Percentiles rank a stretch among this genome's conserved stretches.
These are phyloP conservation scores for Neoascia interrupta DNA, from an alignment of 2,888 invertebrate genomes.

Conservation along the genomic window DNA sequence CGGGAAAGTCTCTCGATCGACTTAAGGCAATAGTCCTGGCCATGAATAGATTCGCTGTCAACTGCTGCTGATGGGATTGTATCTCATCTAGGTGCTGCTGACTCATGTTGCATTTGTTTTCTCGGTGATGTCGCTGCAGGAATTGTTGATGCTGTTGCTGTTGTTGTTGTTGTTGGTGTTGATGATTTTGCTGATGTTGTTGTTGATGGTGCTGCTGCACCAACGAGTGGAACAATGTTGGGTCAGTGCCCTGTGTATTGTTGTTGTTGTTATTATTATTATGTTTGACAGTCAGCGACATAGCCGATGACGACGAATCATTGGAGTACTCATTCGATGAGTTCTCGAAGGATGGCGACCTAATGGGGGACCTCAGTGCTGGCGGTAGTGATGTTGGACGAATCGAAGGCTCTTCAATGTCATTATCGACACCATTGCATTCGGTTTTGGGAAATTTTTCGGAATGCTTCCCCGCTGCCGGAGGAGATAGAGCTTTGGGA, in stretches of 20 bases:
- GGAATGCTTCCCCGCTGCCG: conserved; percentile 33
- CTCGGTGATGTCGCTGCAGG: conserved; percentile 74
- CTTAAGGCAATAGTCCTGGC: conserved; percentile 77
- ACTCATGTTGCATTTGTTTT: conserved; percentile 64
- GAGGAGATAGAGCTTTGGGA: conserved; percentile 31
- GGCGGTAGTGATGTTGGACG: conserved; percentile 58
- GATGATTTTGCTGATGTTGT: conserved; percentile 71
- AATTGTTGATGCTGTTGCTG: conserved; percentile 76
- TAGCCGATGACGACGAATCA: conserved; percentile 77
- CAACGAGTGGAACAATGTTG: conserved; percentile 66
- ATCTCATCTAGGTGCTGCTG: conserved; percentile 77
- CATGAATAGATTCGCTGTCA: conserved; percentile 79
- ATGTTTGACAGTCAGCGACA: conserved; percentile 77
- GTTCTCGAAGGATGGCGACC: conserved; percentile 50
- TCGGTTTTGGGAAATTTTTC: conserved; percentile 50
- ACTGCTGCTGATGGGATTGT: conserved; percentile 78
- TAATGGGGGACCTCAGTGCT: conserved; percentile 38
- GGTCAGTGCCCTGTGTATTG: conserved; percentile 64
- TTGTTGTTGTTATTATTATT: conserved; percentile 61
- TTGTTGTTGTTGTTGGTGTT: conserved; percentile 75
- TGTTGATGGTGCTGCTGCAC: conserved; percentile 73
- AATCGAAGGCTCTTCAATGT: conserved; percentile 27
- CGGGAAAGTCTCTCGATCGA: conserved; percentile 77
- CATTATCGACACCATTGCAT: conserved; percentile 47
- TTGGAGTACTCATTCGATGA: conserved; percentile 69